phyloP scores from a whole-genome alignment of 2,888 invertebrate genomes.

The Amaurobius ferox region DNA sequence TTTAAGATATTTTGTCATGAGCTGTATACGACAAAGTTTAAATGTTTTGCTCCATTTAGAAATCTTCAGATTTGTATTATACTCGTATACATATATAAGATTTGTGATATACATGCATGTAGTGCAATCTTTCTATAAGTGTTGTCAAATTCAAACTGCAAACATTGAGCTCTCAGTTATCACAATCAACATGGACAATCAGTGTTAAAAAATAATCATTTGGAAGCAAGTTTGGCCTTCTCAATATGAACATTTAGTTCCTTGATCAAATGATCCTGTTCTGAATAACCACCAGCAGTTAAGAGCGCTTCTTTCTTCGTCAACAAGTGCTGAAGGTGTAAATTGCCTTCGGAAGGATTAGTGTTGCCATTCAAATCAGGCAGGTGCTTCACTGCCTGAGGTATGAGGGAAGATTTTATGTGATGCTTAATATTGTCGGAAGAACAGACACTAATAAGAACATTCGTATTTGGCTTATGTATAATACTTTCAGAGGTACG shows the following conservation, averaged over 20 bases:
- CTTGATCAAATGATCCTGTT: slow-evolving; percentile 78
- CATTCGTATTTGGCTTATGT: slow-evolving; percentile 23
- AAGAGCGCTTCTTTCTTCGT: slow-evolving; percentile 78
- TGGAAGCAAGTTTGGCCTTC: slow-evolving; percentile 68
- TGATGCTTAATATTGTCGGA: slow-evolving; percentile 17
- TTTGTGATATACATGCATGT: too few relatives aligned
- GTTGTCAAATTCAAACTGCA: too few relatives aligned
- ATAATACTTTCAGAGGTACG: not conserved
- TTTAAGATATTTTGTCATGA: too few relatives aligned
- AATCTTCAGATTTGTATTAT: too few relatives aligned
- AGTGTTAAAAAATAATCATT: slow-evolving; percentile 3
- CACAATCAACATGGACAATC: not conserved
- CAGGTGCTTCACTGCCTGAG: slow-evolving; percentile 30
- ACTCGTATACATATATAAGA: too few relatives aligned
- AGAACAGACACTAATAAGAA: slow-evolving; percentile 13
- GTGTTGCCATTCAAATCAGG: slow-evolving; percentile 62
- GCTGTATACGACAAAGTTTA: too few relatives aligned
- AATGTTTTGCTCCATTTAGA: too few relatives aligned
- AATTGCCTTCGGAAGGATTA: slow-evolving; percentile 27
- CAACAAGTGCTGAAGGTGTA: slow-evolving; percentile 77
- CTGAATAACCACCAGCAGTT: slow-evolving; percentile 78
- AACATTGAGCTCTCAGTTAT: too few relatives aligned
- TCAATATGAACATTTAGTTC: slow-evolving; percentile 78
- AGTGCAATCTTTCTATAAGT: too few relatives aligned
- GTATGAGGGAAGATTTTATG: slow-evolving; percentile 26